Evolutionary conservation across 1,140 invertebrate genomes (phyloP).

Genomic region (Nymphalis io): DNA sequence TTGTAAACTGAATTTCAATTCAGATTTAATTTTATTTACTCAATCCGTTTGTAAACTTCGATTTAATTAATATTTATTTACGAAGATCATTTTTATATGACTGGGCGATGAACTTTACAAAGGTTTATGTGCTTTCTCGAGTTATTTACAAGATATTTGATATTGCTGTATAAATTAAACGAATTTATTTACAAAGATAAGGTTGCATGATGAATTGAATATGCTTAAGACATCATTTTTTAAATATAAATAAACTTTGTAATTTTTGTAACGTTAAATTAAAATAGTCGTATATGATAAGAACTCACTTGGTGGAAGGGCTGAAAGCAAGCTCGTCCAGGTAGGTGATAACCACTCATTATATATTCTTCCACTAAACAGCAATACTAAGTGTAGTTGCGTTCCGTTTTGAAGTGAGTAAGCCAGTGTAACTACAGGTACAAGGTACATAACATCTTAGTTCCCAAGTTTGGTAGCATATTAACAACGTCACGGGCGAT

Average conservation of each 20-base stretch:
- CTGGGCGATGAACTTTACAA: not conserved
- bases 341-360: no score
- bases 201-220: not conserved
- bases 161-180: not conserved
- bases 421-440: no score
- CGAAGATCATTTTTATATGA: conserved; percentile 1
- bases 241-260: not conserved
- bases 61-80: conserved; percentile 7
- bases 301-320: no score
- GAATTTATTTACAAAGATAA: not conserved
- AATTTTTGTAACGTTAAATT: not conserved
- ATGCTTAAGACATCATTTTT: not conserved
- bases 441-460: no score
- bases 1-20: no score
- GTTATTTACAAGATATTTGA: not conserved
- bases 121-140: not conserved
- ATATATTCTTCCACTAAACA: no score
- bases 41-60: not conserved
- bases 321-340: no score
- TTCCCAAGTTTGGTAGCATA: no score
- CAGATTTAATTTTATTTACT: not conserved
- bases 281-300: not conserved
- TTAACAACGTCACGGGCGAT: no score
- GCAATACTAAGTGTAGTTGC: no score
- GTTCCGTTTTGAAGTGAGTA: no score